Evolutionary conservation across 2,888 invertebrate species (phyloP), one percentile per base, ranked within the genome.

Genomic region (Lomographa bimaculata): DNA sequence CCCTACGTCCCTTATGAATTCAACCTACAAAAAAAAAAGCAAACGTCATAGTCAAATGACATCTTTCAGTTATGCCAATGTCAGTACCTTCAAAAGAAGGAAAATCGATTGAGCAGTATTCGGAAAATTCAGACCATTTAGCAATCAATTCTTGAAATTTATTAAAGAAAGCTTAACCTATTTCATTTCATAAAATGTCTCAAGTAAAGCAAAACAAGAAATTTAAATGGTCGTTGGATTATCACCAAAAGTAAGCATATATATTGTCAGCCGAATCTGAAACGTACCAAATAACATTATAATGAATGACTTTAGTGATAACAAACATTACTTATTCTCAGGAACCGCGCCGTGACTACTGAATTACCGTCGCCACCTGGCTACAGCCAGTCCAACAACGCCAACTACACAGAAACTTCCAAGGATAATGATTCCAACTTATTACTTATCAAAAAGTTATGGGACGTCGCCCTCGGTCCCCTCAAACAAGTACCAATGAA

Each of bases 401-500:
- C 94, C 25, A 93, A 91, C 61, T 94, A 94, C 57, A 92, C 91
- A 1, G 97, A 97, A 87, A 92, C 94, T 2, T 93, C 94, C 0
- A 94, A 94, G 71, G 97, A 97, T 65, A 92, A 93, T 0, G 96
- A 96, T 72, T 93, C 95, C 0, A 95, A 94, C 77, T 93, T 95
- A 62, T 89, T 97, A 34, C 94, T 98, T 53, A 96, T 96, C 4
- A 98, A 98, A 75, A 97, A 98, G 74, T 95, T 98, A 30, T 99
- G 98, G 98, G 98, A 99, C 72, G 91, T 98, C 32, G 98, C 98
- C 0, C 80, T 98, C 7, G 98, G 96, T 0, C 98, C 99, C 1
- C 78, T 99, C 16, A 98, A 98, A 79, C 98, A 97, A 89, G 96
- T 96, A 54, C 98, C 98, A 0, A 99, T 99, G 99, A 99, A 99